These are phyloP conservation scores for Oppia nitens DNA, from an alignment of 1,140 invertebrate species.

Conservation along the genomic window DNA sequence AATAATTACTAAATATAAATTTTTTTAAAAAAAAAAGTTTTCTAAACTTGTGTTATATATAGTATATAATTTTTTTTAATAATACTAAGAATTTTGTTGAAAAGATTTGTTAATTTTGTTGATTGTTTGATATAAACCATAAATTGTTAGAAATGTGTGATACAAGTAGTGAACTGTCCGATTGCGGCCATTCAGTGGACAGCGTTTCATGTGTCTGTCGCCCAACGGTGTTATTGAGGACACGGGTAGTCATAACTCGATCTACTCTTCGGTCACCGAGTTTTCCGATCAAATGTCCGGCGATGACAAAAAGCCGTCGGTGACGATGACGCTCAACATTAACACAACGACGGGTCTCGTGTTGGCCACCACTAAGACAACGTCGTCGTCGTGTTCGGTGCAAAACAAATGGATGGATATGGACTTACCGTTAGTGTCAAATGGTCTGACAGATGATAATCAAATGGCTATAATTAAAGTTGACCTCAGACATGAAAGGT, in stretches of 20 bases:
- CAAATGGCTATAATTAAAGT: neutral
- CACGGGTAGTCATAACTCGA: neutral
- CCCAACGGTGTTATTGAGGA: neutral
- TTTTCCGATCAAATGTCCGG: neutral
- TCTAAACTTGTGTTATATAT: too few species aligned
- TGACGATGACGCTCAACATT: neutral
- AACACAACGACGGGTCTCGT: neutral
- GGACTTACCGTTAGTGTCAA: too few species aligned
- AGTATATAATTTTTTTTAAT: too few species aligned
- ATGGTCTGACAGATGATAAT: neutral
- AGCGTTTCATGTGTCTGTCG: neutral
- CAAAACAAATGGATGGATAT: neutral
- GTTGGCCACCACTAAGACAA: neutral
- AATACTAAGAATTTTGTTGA: too few species aligned
- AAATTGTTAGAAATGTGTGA: neutral
- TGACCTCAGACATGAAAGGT: conserved; percentile 15
- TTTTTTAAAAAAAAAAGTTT: too few species aligned
- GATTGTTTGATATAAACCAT: too few species aligned
- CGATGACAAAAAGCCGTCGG: neutral
- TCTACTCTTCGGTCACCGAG: neutral
- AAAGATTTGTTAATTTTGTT: too few species aligned
- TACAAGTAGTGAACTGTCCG: neutral
- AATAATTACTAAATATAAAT: too few species aligned
- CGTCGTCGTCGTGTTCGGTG: neutral
- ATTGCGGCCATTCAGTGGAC: neutral